Conservation (phyloP, 1,140 invertebrate species). For the Papilio polytes region DNA sequence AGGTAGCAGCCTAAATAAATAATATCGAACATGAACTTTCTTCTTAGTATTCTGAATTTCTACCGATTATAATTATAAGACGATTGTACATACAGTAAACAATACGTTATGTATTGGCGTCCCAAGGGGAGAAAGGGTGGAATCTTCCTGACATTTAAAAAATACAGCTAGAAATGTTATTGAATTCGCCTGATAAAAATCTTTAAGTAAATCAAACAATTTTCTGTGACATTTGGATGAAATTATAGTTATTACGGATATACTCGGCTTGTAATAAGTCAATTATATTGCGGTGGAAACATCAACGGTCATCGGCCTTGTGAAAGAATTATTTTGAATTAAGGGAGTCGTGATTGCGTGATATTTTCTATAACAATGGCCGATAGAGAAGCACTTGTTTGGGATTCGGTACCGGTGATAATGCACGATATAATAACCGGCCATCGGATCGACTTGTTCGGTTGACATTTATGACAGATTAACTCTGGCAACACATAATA, state of each 20-base stretch:
- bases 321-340: conserved; percentile 56
- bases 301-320: conserved; percentile 46
- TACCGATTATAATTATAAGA: too few species aligned
- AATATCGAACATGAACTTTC: not conserved
- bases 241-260: conserved; percentile 50
- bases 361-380: conserved; percentile 66
- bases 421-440: conserved; percentile 70
- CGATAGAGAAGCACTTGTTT: conserved; percentile 66
- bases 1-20: not conserved
- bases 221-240: conserved; percentile 31
- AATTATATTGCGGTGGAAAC: conserved; percentile 57
- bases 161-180: not conserved
- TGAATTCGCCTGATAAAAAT: not conserved
- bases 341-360: conserved; percentile 66
- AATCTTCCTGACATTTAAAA: not conserved
- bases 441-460: conserved; percentile 58
- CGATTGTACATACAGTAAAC: too few species aligned
- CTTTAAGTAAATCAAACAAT: conserved; percentile 33
- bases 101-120: too few species aligned
- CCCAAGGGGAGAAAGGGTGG: too few species aligned
- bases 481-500: conserved; percentile 74
- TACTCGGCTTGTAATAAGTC: conserved; percentile 55
- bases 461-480: conserved; percentile 82
- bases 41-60: not conserved
- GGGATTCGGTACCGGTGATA: conserved; percentile 68